Conservation (phyloP, 2,888 invertebrate genomes). For the Cataglyphis albicans region DNA sequence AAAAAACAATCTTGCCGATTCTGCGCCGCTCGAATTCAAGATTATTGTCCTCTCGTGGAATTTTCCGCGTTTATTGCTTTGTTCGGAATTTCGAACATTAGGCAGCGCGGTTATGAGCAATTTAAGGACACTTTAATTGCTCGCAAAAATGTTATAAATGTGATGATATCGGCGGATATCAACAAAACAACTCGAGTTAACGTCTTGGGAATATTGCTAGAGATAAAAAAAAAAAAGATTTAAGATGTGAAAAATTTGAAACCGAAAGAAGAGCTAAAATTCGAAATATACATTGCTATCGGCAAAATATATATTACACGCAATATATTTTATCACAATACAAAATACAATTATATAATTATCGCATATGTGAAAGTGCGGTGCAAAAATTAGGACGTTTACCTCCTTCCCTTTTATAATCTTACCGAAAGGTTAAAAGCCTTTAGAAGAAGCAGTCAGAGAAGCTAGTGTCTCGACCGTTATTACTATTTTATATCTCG, state of each 20-base stretch:
- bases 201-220: slow-evolving; percentile 9
- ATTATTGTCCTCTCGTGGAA: background rate
- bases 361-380: background rate
- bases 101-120: slow-evolving; percentile 3
- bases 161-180: slow-evolving; percentile 1
- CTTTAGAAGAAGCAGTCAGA: slow-evolving; percentile 31
- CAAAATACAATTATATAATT: background rate
- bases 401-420: background rate
- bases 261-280: background rate
- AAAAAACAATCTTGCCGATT: background rate
- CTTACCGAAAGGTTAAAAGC: background rate
- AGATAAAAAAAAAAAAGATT: slow-evolving; percentile 27
- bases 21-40: background rate
- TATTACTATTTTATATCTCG: slow-evolving; percentile 71
- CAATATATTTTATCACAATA: background rate
- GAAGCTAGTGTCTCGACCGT: slow-evolving; percentile 30
- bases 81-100: slow-evolving; percentile 13
- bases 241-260: slow-evolving; percentile 8
- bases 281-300: background rate
- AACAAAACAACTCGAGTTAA: slow-evolving; percentile 40
- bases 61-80: slow-evolving; percentile 28
- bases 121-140: slow-evolving; percentile 31
- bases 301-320: background rate
- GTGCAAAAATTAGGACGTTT: background rate
- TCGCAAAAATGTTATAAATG: slow-evolving; percentile 34